These are phyloP conservation scores for Dipus sagitta DNA, from an alignment of 2,797 vertebrate species.

Conservation along the genomic window DNA sequence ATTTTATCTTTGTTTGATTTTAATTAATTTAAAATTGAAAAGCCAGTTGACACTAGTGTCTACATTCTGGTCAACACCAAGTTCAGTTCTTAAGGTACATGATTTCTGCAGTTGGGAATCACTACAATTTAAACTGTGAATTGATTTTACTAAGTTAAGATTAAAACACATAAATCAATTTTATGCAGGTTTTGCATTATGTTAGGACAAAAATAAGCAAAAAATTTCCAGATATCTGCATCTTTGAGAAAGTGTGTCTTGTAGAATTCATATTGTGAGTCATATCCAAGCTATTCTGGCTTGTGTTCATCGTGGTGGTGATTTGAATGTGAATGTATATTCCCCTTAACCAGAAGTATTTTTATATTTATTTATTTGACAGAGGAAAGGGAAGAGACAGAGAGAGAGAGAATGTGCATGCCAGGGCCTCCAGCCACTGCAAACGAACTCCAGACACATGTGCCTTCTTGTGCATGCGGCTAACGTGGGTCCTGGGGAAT, in stretches of 20 bases:
- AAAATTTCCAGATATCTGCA: neutral
- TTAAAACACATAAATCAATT: slow-evolving; percentile 1
- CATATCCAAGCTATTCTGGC: neutral
- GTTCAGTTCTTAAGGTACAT: neutral
- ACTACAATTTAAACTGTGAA: neutral
- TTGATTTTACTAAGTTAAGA: slow-evolving; percentile 45
- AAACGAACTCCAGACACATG: too few relatives aligned
- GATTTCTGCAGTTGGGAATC: neutral
- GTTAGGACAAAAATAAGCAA: neutral
- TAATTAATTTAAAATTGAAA: slow-evolving; percentile 56
- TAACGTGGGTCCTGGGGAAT: too few relatives aligned
- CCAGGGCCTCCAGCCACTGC: too few relatives aligned
- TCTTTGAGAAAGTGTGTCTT: neutral
- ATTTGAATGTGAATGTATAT: too few relatives aligned
- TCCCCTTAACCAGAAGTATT: too few relatives aligned
- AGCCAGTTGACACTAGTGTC: neutral
- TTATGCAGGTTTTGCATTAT: neutral
- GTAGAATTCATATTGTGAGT: neutral
- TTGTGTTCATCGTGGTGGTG: neutral
- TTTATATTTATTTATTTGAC: too few relatives aligned
- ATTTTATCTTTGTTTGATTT: slow-evolving; percentile 54
- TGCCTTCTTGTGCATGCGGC: too few relatives aligned
- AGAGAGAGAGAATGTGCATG: too few relatives aligned
- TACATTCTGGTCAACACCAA: neutral
- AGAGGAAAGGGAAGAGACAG: too few relatives aligned